phyloP scores from a whole-genome alignment of 2,797 vertebrate genomes.

The Botia almorhae region DNA sequence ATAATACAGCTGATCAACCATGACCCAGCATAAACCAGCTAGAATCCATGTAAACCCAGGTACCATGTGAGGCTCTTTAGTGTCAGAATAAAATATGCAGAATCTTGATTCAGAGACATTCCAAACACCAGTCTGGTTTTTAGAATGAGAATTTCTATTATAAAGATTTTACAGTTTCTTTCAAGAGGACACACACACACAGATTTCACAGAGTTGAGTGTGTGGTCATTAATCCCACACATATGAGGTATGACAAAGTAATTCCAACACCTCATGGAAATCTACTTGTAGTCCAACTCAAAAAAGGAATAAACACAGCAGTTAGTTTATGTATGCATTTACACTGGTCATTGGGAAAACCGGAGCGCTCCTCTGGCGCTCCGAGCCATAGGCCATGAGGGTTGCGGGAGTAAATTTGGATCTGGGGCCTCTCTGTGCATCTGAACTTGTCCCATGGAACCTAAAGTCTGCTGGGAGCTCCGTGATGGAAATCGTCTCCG shows the following conservation, averaged over 20 bases:
- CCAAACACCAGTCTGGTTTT: constrained; percentile 9
- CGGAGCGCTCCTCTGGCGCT: constrained; percentile 2
- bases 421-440: constrained; percentile 30
- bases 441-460: constrained; percentile 44
- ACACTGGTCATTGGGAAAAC: constrained; percentile 1
- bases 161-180: neutral
- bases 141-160: constrained; percentile 4
- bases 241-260: constrained; percentile 32
- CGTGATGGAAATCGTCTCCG: constrained; percentile 60
- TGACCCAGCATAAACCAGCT: neutral
- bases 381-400: constrained; percentile 26
- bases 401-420: constrained; percentile 47
- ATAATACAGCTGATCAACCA: neutral
- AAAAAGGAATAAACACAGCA: neutral
- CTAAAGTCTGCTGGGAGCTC: constrained; percentile 24
- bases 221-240: constrained; percentile 3
- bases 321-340: neutral
- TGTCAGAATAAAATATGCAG: neutral
- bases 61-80: neutral
- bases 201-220: constrained; percentile 7
- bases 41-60: neutral
- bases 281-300: constrained; percentile 56
- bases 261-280: constrained; percentile 26
- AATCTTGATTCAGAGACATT: constrained; percentile 1
- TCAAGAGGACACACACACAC: neutral